These are phyloP conservation scores for Tangara arthus DNA, from an alignment of 2,797 vertebrate species.

Conservation along the genomic window DNA sequence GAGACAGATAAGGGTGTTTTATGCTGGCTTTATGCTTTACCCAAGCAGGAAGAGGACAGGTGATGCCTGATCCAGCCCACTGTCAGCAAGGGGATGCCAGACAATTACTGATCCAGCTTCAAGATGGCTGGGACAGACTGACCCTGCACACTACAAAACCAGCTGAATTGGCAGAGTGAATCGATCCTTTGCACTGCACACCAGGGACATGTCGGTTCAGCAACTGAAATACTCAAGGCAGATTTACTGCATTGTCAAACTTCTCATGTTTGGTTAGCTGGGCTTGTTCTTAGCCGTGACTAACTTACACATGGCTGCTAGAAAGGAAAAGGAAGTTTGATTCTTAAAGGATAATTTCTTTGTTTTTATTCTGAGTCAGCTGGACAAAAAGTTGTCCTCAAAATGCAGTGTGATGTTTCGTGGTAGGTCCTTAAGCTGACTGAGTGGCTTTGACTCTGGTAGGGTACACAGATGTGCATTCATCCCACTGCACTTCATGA, in stretches of 20 bases:
- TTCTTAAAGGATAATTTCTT: background rate
- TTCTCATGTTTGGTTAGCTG: background rate
- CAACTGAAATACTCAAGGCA: background rate
- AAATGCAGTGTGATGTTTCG: background rate
- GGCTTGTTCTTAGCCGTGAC: background rate
- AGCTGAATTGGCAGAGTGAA: background rate
- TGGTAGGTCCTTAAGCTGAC: background rate
- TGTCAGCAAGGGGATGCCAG: background rate
- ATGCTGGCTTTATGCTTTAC: background rate
- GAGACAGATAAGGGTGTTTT: background rate
- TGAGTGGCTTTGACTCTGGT: background rate
- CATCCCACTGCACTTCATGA: background rate
- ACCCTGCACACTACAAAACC: background rate
- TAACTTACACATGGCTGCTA: background rate
- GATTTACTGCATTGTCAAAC: background rate
- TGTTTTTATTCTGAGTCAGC: background rate
- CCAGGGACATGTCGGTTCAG: background rate
- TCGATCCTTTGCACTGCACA: fast-evolving
- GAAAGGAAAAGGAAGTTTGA: background rate
- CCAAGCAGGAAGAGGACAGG: background rate
- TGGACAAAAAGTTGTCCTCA: background rate
- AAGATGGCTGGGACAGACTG: background rate
- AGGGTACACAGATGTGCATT: background rate
- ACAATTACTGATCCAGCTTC: background rate
- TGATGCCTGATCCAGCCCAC: fast-evolving